Evolutionary conservation across 1,140 invertebrate genomes (phyloP).

Genomic region (Drosophila watanabei): DNA sequence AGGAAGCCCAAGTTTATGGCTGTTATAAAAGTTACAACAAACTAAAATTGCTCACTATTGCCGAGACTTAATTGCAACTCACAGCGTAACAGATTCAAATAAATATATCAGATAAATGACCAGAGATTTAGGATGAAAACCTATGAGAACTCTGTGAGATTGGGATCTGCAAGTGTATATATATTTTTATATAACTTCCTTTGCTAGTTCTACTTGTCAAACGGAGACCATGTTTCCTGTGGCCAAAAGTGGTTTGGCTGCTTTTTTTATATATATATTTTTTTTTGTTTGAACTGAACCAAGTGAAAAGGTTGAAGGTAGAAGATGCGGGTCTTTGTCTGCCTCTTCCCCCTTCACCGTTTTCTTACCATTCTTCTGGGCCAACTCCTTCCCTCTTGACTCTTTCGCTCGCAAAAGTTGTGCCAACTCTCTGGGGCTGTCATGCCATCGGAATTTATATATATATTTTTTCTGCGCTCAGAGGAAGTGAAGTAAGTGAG

Average conservation of each 20-base stretch:
- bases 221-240: conserved; percentile 42
- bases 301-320: conserved; percentile 79
- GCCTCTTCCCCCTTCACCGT: background rate
- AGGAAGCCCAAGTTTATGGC: conserved; percentile 43
- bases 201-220: conserved; percentile 37
- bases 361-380: conserved; percentile 31
- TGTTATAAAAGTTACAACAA: conserved; percentile 46
- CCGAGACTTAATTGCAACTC: conserved; percentile 44
- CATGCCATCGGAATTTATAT: conserved; percentile 70
- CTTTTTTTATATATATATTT: too few relatives aligned
- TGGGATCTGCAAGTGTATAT: conserved; percentile 10
- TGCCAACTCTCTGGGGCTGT: conserved; percentile 65
- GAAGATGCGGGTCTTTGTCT: conserved; percentile 21
- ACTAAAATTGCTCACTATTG: conserved; percentile 16
- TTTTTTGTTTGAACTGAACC: conserved; percentile 1
- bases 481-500: conserved; percentile 36
- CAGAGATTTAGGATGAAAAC: conserved; percentile 39
- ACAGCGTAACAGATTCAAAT: conserved; percentile 36
- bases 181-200: conserved; percentile 41
- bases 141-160: conserved; percentile 11
- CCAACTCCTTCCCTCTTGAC: conserved; percentile 46
- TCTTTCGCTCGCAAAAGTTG: conserved; percentile 69
- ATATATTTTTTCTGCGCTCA: conserved; percentile 5
- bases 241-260: conserved; percentile 50
- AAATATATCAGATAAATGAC: conserved; percentile 63